Percentiles rank a stretch among this genome's conserved stretches.
These are phyloP conservation scores for Stylophora pistillata DNA, from an alignment of 64 coral and sea anemone species.

Conservation along the genomic window DNA sequence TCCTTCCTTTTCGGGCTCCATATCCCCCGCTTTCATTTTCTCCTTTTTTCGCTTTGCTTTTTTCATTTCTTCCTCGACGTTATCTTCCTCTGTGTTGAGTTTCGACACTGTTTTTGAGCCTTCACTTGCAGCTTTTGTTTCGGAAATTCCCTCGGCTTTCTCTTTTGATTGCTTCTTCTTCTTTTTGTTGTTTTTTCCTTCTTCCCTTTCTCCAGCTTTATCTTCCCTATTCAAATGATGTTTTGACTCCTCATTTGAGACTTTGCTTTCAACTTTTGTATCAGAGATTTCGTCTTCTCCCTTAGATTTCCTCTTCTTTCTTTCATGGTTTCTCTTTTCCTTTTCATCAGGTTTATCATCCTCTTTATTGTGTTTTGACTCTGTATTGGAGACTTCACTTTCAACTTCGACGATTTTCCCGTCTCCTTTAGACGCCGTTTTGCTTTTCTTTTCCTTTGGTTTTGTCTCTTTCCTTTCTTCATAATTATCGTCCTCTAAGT, in stretches of 20 bases:
- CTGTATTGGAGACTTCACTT: too few species aligned
- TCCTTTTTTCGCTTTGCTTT: neutral
- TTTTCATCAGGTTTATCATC: neutral
- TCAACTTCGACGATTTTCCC: neutral
- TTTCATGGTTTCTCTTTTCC: neutral
- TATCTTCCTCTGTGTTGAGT: constrained; percentile 33
- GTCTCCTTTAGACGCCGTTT: neutral
- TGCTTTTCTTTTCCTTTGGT: constrained; percentile 31
- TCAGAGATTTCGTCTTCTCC: constrained; percentile 17
- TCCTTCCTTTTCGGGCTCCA: neutral
- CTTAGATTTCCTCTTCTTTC: constrained; percentile 5
- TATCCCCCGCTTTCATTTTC: neutral
- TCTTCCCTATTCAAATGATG: neutral
- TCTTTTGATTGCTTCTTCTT: neutral
- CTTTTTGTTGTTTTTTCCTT: constrained; percentile 33
- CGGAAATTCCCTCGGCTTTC: neutral
- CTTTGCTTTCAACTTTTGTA: constrained; percentile 8
- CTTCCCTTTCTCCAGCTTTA: neutral
- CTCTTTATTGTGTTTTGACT: neutral
- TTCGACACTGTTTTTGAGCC: neutral
- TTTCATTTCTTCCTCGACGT: neutral
- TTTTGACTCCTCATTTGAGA: constrained; percentile 3
- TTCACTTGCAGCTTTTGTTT: constrained; percentile 14
- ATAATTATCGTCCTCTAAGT: neutral
- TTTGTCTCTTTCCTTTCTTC: neutral